Evolutionary conservation across 2,113 vertebrate species (phyloP).

Genomic region (Ochotona curzoniae): DNA sequence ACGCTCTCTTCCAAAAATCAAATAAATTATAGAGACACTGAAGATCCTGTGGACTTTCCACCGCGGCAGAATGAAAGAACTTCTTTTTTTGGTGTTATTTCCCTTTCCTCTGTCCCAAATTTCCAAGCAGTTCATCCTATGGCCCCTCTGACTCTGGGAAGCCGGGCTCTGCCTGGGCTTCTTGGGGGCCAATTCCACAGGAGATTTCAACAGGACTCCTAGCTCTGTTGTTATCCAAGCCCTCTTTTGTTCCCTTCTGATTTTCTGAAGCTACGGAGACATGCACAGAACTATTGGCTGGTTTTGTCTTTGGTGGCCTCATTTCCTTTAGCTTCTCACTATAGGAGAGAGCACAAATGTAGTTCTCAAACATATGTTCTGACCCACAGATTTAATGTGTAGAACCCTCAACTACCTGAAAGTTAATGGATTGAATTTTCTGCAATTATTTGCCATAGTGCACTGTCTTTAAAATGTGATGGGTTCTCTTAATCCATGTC

Average conservation of each 20-base stretch:
- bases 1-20: constrained; percentile 9
- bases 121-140: not conserved
- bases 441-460: not conserved
- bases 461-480: not conserved
- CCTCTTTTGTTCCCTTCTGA: not conserved
- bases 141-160: not conserved
- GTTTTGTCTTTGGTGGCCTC: not conserved
- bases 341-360: not conserved
- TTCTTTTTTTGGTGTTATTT: not conserved
- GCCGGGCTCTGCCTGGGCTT: not conserved
- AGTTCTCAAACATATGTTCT: not conserved
- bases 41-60: not conserved
- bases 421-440: constrained; percentile 26
- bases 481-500: not conserved
- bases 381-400: not conserved
- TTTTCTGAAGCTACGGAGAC: not conserved
- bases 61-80: not conserved
- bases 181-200: not conserved
- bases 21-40: not conserved
- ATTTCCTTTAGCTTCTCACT: not conserved
- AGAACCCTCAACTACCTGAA: not conserved
- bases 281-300: not conserved
- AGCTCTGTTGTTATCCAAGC: not conserved
- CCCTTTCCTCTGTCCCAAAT: not conserved
- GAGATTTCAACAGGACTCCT: not conserved